Evolutionary conservation across 1,140 invertebrate genomes (phyloP), one percentile per base, ranked within the genome.

Genomic region (Zaprionus camerounensis): DNA sequence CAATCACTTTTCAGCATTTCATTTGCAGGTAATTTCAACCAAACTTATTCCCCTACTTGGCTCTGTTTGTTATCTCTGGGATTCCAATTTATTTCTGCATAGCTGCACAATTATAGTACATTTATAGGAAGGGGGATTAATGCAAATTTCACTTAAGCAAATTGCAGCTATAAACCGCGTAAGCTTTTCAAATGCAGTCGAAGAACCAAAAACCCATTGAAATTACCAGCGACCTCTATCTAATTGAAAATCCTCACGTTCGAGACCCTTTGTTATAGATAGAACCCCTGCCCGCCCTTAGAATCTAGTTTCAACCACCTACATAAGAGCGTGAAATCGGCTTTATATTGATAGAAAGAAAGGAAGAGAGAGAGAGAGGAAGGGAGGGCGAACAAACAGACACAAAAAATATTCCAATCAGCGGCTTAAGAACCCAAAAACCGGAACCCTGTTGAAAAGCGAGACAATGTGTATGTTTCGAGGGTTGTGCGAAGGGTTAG

Each of bases 121-220:
- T 20, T 46, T 31, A 44, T 51, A 9, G 41, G 31, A 81, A 49
- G 20, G 49, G 17, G 71, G 77, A 87, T 88, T 88, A 83, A 88
- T 87, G 81, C 81, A 79, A 88, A 90, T 81, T 90, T 88, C 85
- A 78, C 78, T 88, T 84, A 79, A 24, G 55, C 85, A 88, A 90
- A 88, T 88, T 88, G 85, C 56, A 26, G 68, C 77, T 71, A 90
- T 90, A 88, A 87, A 80, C 83, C 84, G 68, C 83, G 72, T 34
- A 11, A 85, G 64, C 76, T 80, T 73, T 34, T 61, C 63, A 69
- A 72, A 70, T 68, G 71, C 72, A 67, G 46, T 53, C 67, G 34
- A 6, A 28, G 26, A 7, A 7, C 26, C 11, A 28, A 41, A 41
- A 28, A 49, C 55, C 26, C 53, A 77, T 71, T 34, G 53, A 49